phyloP scores from a whole-genome alignment of 2,113 vertebrate genomes.

The Naja naja region DNA sequence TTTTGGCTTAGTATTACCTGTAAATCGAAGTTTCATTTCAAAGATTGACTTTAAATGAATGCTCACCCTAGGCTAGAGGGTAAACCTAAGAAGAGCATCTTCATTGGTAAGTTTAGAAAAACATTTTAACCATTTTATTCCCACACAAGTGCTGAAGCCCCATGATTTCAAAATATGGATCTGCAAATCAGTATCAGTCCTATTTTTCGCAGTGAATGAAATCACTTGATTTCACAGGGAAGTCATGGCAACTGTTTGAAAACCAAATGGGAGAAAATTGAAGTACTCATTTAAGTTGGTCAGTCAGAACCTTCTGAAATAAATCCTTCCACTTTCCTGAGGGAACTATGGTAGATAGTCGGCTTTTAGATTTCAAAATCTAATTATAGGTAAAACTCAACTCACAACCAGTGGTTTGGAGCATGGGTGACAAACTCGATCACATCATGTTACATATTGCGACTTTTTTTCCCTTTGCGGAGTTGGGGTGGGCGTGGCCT shows the following conservation, averaged over 20 bases:
- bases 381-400: not conserved
- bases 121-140: not conserved
- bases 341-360: not conserved
- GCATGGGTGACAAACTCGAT: too few species aligned
- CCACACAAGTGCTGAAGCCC: not conserved
- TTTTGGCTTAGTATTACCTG: not conserved
- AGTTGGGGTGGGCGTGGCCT: too few species aligned
- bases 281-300: conserved; percentile 28
- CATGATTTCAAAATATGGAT: not conserved
- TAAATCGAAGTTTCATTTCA: not conserved
- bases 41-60: not conserved
- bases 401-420: too few species aligned
- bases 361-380: too few species aligned
- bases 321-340: not conserved
- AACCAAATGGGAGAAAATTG: not conserved
- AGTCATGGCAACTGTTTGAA: not conserved
- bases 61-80: not conserved
- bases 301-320: conserved; percentile 39
- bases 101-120: not conserved
- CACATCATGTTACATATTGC: fast-evolving
- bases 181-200: not conserved
- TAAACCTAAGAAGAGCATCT: not conserved
- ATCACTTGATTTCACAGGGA: not conserved
- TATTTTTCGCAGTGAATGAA: not conserved
- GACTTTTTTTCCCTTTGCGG: too few species aligned